These are phyloP conservation scores for Coryphaenoides rupestris DNA, from an alignment of 2,113 vertebrate species.

Conservation along the genomic window DNA sequence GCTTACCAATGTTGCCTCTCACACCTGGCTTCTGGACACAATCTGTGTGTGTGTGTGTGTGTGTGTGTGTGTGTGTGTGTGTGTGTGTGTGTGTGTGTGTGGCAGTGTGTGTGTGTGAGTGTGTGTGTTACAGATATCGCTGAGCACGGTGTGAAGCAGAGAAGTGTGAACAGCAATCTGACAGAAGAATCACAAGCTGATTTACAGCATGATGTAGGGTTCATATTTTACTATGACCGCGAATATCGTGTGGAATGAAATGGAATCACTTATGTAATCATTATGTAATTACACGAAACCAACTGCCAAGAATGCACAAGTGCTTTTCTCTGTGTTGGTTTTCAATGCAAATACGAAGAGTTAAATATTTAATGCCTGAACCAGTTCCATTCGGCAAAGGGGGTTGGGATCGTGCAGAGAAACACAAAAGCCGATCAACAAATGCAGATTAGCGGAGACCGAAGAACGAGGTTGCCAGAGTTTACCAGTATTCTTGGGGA, in stretches of 20 bases:
- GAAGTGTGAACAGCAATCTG: no score
- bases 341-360: neutral
- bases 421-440: neutral
- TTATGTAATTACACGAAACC: no score
- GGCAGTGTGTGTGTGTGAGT: neutral
- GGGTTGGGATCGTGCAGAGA: neutral
- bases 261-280: no score
- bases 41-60: slow-evolving; percentile 13
- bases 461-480: slow-evolving; percentile 38
- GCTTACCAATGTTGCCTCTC: no score
- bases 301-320: no score
- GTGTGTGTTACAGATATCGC: no score
- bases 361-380: neutral
- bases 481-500: slow-evolving; percentile 39
- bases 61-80: neutral
- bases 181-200: no score
- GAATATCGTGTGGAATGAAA: neutral
- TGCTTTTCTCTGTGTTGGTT: neutral
- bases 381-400: neutral
- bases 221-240: no score
- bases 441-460: slow-evolving; percentile 38
- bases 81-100: neutral
- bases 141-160: no score
- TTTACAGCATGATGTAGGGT: no score
- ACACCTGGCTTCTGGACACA: neutral